These are phyloP conservation scores for Spicauda simplicius DNA, from an alignment of 2,888 invertebrate genomes.

Conservation along the genomic window DNA sequence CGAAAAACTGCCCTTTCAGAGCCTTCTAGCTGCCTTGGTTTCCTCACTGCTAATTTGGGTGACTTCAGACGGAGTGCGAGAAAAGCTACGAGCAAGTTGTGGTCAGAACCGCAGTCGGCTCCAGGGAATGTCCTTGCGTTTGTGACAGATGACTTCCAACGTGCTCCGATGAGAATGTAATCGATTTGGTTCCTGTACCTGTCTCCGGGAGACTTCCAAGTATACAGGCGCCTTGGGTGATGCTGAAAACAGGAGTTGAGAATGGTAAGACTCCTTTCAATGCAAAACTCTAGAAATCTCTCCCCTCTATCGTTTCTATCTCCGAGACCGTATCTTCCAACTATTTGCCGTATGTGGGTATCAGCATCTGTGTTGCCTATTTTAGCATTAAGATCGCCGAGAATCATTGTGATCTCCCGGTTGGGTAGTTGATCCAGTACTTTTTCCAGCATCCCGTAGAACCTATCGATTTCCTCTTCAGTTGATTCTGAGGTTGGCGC, in stretches of 20 bases:
- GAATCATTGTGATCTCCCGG: slow-evolving; percentile 2
- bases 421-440: background rate
- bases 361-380: slow-evolving; percentile 11
- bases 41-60: too few relatives aligned
- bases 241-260: slow-evolving; percentile 42
- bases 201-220: slow-evolving; percentile 33
- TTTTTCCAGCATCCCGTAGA: too few relatives aligned
- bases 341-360: background rate
- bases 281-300: background rate
- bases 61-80: too few relatives aligned
- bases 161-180: slow-evolving; percentile 10
- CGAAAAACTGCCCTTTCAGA: too few relatives aligned
- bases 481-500: too few relatives aligned
- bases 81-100: background rate
- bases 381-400: slow-evolving; percentile 5
- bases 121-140: slow-evolving; percentile 20
- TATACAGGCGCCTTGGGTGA: slow-evolving; percentile 32
- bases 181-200: slow-evolving; percentile 15
- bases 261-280: slow-evolving; percentile 34
- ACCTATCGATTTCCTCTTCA: too few relatives aligned
- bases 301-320: slow-evolving; percentile 4
- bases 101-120: slow-evolving; percentile 14
- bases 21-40: too few relatives aligned
- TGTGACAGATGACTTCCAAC: too few relatives aligned
- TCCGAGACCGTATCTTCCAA: slow-evolving; percentile 6